phyloP scores from a whole-genome alignment of 2,888 invertebrate genomes.

The Drosophila heteroneura region DNA sequence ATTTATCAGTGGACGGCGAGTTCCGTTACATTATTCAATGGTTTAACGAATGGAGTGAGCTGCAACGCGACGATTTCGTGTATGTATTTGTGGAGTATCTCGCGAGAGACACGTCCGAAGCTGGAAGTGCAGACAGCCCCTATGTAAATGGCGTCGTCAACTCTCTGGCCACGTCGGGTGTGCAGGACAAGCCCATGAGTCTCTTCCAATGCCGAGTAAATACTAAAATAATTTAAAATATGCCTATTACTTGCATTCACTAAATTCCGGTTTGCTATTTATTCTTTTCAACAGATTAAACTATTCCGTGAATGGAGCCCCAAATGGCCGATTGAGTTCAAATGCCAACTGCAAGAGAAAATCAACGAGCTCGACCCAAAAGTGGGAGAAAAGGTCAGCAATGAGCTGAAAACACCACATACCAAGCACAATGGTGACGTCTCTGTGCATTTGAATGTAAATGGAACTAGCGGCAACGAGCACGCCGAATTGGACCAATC shows the following conservation, averaged over 20 bases:
- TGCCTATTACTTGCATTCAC: not conserved
- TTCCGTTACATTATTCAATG: conserved; percentile 93
- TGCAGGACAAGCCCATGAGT: conserved; percentile 92
- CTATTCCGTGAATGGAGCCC: conserved; percentile 94
- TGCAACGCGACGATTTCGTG: conserved; percentile 93
- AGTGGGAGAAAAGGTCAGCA: conserved; percentile 90
- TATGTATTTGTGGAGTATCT: conserved; percentile 89
- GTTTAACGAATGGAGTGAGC: conserved; percentile 95
- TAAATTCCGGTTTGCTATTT: conserved; percentile 6
- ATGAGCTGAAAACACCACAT: conserved; percentile 84
- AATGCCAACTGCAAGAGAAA: conserved; percentile 89
- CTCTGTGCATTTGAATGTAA: conserved; percentile 66
- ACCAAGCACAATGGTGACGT: conserved; percentile 66
- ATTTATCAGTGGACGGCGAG: conserved; percentile 90
- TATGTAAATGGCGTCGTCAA: conserved; percentile 91
- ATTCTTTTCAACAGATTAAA: conserved; percentile 87
- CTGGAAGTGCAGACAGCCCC: conserved; percentile 85
- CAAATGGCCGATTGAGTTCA: conserved; percentile 91
- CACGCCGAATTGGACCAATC: conserved; percentile 57
- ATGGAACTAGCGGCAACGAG: conserved; percentile 63
- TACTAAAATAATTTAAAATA: conserved; percentile 21
- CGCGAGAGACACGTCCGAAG: conserved; percentile 84
- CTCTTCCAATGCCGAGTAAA: conserved; percentile 93
- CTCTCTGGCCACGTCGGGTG: conserved; percentile 88
- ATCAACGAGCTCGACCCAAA: conserved; percentile 90